These are phyloP conservation scores for Neolamprologus hecqui DNA, from an alignment of 2,113 vertebrate species.

Conservation along the genomic window DNA sequence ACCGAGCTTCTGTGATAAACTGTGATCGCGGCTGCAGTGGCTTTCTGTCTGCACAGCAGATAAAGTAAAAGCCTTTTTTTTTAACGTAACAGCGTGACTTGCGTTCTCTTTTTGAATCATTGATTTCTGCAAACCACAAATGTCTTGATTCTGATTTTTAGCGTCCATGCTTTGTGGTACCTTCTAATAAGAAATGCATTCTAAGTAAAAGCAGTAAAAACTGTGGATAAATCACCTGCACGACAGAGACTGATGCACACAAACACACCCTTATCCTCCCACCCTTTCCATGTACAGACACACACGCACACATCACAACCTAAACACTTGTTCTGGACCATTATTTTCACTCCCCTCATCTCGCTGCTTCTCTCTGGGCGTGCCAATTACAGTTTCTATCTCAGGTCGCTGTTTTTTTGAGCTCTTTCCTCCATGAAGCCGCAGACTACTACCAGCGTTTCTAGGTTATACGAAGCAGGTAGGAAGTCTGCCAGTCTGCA, in stretches of 20 bases:
- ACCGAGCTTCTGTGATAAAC: background rate
- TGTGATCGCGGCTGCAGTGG: background rate
- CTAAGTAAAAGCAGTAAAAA: background rate
- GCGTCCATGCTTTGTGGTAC: background rate
- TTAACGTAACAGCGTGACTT: background rate
- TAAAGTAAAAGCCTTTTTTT: background rate
- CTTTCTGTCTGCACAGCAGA: background rate
- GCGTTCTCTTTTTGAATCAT: background rate
- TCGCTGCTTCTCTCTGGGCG: background rate
- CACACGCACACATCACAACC: background rate
- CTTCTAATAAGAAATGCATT: background rate
- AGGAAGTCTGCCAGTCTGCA: slow-evolving; percentile 1
- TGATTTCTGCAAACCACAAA: background rate
- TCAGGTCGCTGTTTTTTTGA: background rate
- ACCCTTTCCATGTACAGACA: background rate
- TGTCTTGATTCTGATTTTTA: background rate
- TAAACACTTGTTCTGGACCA: background rate
- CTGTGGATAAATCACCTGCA: background rate
- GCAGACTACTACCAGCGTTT: background rate
- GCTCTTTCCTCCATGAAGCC: background rate
- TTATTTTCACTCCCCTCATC: background rate
- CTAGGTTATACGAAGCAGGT: background rate
- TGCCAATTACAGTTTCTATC: background rate
- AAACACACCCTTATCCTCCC: background rate
- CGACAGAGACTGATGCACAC: background rate